These are phyloP conservation scores for Lithophane ornitopus DNA, from an alignment of 2,888 invertebrate genomes.

Conservation along the genomic window DNA sequence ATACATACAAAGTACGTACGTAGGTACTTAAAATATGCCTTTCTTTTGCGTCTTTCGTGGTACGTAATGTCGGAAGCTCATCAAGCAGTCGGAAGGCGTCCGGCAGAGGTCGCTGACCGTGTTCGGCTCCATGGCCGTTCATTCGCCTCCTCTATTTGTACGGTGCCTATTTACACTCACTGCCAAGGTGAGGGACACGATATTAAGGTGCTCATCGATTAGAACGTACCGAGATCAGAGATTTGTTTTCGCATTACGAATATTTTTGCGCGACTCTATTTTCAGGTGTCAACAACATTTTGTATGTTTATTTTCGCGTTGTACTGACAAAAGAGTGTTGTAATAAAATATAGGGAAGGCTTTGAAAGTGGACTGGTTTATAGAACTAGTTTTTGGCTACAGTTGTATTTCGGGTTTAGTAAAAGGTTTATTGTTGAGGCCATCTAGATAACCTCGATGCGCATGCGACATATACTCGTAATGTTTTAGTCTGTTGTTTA, in stretches of 20 bases:
- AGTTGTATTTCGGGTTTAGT: constrained; percentile 42
- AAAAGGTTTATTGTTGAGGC: constrained; percentile 50
- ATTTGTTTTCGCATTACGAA: constrained; percentile 21
- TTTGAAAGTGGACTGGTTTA: constrained; percentile 52
- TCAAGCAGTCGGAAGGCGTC: constrained; percentile 80
- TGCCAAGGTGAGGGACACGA: constrained; percentile 86
- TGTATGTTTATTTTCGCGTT: constrained; percentile 21
- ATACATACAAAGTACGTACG: constrained; percentile 11
- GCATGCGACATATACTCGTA: constrained; percentile 12
- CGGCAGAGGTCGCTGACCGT: constrained; percentile 84
- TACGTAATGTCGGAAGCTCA: constrained; percentile 78
- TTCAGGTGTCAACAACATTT: neutral
- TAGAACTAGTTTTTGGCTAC: constrained; percentile 54
- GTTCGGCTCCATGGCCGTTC: constrained; percentile 84
- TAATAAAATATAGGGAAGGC: constrained; percentile 43
- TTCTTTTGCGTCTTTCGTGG: constrained; percentile 64
- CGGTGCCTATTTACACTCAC: constrained; percentile 76
- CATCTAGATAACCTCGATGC: constrained; percentile 48
- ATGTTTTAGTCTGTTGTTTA: constrained; percentile 18
- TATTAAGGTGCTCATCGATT: constrained; percentile 60
- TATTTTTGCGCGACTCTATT: constrained; percentile 7
- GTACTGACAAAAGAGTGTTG: constrained; percentile 22
- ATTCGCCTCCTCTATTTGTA: constrained; percentile 77
- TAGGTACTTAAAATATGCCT: constrained; percentile 50
- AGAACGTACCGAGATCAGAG: constrained; percentile 47